Percentiles rank a stretch among this genome's conserved stretches.
Conservation (phyloP, 2,797 vertebrate genomes). For the Mergus octosetaceus region DNA sequence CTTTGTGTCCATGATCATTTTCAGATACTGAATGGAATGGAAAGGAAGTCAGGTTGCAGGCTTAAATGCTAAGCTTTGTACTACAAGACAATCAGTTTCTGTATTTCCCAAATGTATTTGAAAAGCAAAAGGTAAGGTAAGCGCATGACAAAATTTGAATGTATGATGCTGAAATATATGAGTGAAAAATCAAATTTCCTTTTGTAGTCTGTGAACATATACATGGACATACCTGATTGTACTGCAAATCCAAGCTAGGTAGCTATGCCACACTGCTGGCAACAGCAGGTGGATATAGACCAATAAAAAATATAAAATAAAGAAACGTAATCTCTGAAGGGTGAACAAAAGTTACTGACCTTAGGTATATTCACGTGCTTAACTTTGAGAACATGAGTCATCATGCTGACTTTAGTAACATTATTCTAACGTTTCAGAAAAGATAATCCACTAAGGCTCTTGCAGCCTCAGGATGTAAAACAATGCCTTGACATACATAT, state of each 20-base stretch:
- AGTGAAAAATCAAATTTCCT: neutral
- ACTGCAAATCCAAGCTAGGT: neutral
- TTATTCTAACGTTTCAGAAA: neutral
- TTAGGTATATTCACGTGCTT: neutral
- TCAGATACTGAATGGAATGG: neutral
- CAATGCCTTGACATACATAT: neutral
- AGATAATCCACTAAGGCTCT: neutral
- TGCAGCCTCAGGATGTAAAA: neutral
- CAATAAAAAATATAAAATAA: neutral
- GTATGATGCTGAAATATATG: neutral
- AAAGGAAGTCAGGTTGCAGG: neutral
- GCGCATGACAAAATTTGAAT: neutral
- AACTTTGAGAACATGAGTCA: neutral
- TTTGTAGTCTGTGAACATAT: neutral
- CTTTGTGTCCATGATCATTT: neutral
- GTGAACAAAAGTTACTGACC: neutral
- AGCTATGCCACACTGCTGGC: neutral
- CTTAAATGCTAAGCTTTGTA: neutral
- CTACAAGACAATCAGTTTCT: neutral
- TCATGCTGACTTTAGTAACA: neutral
- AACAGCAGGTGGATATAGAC: neutral
- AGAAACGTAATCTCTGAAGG: neutral
- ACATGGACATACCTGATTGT: neutral
- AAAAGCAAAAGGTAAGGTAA: neutral
- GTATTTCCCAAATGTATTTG: neutral